These are phyloP conservation scores for Aldrovandia affinis DNA, from an alignment of 2,797 vertebrate species.

Conservation along the genomic window DNA sequence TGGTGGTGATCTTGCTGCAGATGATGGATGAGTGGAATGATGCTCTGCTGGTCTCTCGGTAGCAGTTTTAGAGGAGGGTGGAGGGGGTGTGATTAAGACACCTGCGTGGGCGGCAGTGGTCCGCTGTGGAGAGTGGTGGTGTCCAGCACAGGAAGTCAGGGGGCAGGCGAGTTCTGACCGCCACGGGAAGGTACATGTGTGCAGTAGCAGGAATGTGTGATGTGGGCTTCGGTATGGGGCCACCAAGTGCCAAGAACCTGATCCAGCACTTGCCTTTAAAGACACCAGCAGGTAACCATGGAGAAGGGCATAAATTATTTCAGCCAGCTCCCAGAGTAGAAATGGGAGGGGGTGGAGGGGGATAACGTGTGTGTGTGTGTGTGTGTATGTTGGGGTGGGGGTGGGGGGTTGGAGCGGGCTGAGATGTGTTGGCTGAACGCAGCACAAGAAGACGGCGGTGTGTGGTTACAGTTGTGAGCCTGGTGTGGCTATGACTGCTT, in stretches of 20 bases:
- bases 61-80: not conserved
- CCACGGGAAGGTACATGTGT: not conserved
- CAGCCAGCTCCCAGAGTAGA: conserved; percentile 58
- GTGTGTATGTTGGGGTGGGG: not conserved
- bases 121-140: not conserved
- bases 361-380: not conserved
- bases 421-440: not conserved
- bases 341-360: conserved; percentile 44
- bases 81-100: not conserved
- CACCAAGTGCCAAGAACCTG: conserved; percentile 61
- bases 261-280: conserved; percentile 72
- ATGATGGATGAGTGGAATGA: too few species aligned
- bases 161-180: not conserved
- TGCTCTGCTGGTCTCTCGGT: not conserved
- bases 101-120: conserved; percentile 12
- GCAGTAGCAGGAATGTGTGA: conserved; percentile 14
- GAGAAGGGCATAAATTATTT: conserved; percentile 75
- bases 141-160: not conserved
- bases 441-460: not conserved
- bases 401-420: conserved; percentile 26
- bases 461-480: conserved; percentile 4
- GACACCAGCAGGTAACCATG: conserved; percentile 76
- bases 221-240: conserved; percentile 21
- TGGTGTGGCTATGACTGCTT: not conserved
- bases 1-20: not conserved